These are phyloP conservation scores for Saxicola maurus DNA, from an alignment of 2,797 vertebrate species.

Conservation along the genomic window DNA sequence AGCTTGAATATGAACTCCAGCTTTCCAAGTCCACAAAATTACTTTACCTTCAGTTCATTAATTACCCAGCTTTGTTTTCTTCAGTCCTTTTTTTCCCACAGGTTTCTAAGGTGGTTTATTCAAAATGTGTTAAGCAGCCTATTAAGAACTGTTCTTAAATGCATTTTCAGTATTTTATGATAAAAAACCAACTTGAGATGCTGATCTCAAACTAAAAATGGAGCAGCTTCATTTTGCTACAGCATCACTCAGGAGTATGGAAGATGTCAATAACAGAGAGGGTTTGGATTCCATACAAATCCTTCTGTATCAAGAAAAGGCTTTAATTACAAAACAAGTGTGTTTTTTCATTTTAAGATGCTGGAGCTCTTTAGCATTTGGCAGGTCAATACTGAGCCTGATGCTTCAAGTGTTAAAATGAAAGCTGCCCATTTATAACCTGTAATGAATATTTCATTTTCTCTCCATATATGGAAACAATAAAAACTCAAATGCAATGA, in stretches of 20 bases:
- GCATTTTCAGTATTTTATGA: background rate
- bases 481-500: background rate
- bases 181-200: background rate
- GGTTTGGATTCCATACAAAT: background rate
- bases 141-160: background rate
- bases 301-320: background rate
- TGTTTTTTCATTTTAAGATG: background rate
- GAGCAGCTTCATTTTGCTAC: background rate
- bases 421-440: background rate
- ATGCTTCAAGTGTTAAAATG: background rate
- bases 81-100: background rate
- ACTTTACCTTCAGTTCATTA: background rate
- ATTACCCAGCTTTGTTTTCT: background rate
- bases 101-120: background rate
- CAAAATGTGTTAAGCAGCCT: background rate
- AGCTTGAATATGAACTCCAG: background rate
- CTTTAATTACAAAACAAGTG: background rate
- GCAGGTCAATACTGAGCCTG: background rate
- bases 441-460: constrained; percentile 1
- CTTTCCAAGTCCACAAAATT: constrained; percentile 26
- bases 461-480: background rate
- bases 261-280: background rate
- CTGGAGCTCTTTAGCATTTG: background rate
- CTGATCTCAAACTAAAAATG: background rate
- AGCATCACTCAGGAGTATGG: background rate